Evolutionary conservation across 30 jellyfish, hydroid and myxozoan species (phyloP).

Genomic region (Pseudorhiza aurosa): DNA sequence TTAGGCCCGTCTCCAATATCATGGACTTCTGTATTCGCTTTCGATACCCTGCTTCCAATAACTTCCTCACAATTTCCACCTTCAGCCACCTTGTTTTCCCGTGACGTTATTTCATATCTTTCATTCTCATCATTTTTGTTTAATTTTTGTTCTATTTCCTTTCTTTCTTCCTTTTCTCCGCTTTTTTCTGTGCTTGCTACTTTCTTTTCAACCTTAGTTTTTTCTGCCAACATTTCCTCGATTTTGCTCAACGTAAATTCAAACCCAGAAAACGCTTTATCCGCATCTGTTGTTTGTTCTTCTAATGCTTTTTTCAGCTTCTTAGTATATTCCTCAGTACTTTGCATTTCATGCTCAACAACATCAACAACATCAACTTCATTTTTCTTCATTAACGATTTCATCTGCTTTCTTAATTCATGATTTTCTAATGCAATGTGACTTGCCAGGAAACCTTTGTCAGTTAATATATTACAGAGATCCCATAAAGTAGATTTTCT

Average conservation of each 20-base stretch:
- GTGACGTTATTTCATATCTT: not conserved
- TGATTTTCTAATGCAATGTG: conserved; percentile 53
- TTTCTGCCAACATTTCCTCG: conserved; percentile 51
- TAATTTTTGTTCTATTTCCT: not conserved
- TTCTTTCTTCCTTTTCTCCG: not conserved
- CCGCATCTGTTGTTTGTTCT: conserved; percentile 50
- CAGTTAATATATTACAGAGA: conserved; percentile 46
- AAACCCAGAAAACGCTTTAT: conserved; percentile 61
- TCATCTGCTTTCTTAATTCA: conserved; percentile 20
- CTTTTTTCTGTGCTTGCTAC: not conserved
- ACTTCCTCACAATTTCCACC: not conserved
- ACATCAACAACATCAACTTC: not conserved
- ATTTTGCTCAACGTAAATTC: conserved; percentile 73
- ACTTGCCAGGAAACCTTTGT: conserved; percentile 56
- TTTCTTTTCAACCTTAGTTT: not conserved
- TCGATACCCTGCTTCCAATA: not conserved
- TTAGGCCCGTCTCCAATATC: not conserved
- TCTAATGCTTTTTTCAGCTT: conserved; percentile 1
- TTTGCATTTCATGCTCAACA: conserved; percentile 1
- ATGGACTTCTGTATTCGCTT: too few species aligned
- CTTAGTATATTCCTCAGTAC: conserved; percentile 3
- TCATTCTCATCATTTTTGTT: not conserved
- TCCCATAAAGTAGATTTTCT: conserved; percentile 1
- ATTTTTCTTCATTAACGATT: not conserved
- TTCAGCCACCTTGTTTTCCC: not conserved